These are phyloP conservation scores for Philantomba maxwellii DNA, from an alignment of 2,113 vertebrate species.

Conservation along the genomic window DNA sequence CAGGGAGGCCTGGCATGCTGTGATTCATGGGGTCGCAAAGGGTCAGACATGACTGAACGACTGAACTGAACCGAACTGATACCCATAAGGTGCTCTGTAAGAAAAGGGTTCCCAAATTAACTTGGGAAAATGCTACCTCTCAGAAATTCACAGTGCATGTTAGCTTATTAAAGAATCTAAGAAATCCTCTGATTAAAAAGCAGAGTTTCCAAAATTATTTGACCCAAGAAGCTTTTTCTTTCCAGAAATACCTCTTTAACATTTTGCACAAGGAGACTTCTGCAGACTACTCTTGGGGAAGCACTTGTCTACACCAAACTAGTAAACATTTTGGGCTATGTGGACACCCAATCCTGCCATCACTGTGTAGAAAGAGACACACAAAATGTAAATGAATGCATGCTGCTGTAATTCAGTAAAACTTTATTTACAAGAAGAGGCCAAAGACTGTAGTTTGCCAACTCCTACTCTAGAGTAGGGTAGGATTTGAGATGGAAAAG, in stretches of 20 bases:
- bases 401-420: background rate
- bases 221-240: background rate
- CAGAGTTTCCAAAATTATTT: background rate
- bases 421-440: background rate
- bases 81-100: background rate
- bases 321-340: background rate
- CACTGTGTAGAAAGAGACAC: background rate
- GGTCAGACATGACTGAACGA: fast-evolving
- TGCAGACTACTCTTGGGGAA: background rate
- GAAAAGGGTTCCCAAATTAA: background rate
- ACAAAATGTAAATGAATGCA: background rate
- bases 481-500: background rate
- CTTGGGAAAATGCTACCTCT: background rate
- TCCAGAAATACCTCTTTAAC: background rate
- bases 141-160: background rate
- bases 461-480: background rate
- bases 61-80: no score
- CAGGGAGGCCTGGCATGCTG: no score
- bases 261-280: background rate
- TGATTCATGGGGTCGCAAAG: no score
- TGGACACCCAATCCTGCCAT: background rate
- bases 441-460: background rate
- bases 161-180: background rate
- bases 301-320: background rate
- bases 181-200: background rate